These are phyloP conservation scores for Styela clava DNA, from an alignment of 23 tunicate genomes.

Conservation along the genomic window DNA sequence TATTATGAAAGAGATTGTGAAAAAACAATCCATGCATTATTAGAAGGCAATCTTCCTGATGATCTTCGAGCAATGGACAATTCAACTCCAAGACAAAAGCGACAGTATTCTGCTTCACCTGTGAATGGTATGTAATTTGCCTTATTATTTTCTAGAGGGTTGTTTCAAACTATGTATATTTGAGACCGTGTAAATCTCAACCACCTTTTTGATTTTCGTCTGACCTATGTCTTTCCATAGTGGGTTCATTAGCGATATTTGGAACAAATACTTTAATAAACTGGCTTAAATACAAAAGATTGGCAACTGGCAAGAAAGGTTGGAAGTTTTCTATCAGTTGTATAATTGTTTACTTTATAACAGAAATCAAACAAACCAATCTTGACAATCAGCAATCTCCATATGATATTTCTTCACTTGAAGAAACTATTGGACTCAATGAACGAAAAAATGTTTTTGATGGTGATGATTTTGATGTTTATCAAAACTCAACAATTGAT, in stretches of 20 bases:
- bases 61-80: constrained; percentile 17
- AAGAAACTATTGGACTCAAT: constrained; percentile 13
- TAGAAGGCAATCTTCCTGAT: constrained; percentile 86
- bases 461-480: constrained; percentile 70
- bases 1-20: constrained; percentile 62
- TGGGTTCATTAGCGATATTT: too few relatives aligned
- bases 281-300: too few relatives aligned
- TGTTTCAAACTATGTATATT: too few relatives aligned
- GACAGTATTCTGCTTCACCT: not conserved
- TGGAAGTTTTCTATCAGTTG: too few relatives aligned
- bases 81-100: not conserved
- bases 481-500: constrained; percentile 31
- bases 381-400: not conserved
- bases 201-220: too few relatives aligned
- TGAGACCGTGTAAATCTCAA: too few relatives aligned
- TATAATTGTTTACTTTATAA: too few relatives aligned
- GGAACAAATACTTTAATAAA: too few relatives aligned
- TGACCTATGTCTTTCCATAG: too few relatives aligned
- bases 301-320: too few relatives aligned
- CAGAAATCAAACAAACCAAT: not conserved
- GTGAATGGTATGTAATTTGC: not conserved
- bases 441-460: constrained; percentile 62
- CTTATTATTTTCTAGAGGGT: too few relatives aligned
- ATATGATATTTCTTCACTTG: not conserved
- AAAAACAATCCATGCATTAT: constrained; percentile 61